phyloP scores from a whole-genome alignment of 2,797 vertebrate genomes.

The Pipistrellus pipistrellus region DNA sequence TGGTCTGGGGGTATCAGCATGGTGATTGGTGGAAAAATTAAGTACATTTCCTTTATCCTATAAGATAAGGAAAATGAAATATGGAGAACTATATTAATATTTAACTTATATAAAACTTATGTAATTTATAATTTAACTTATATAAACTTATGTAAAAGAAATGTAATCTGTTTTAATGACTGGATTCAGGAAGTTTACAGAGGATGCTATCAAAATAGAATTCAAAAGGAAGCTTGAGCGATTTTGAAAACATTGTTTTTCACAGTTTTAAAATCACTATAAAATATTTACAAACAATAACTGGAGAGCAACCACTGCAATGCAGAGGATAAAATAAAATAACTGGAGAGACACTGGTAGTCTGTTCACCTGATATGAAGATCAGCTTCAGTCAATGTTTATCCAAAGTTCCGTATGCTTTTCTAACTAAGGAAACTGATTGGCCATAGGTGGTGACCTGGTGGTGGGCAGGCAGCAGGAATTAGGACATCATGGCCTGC shows the following conservation, averaged over 20 bases:
- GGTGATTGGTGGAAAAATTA: background rate
- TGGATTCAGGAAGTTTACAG: background rate
- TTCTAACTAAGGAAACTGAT: background rate
- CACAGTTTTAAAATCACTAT: background rate
- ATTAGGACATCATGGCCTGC: background rate
- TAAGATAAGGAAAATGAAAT: background rate
- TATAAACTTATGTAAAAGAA: constrained; percentile 2
- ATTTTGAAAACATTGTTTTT: constrained; percentile 9
- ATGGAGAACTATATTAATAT: background rate
- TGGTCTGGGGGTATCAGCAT: rapidly evolving
- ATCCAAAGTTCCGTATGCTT: background rate
- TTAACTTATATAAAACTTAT: constrained; percentile 24
- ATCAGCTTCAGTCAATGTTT: constrained; percentile 9
- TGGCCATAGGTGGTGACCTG: background rate
- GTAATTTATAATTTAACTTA: background rate
- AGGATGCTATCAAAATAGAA: background rate
- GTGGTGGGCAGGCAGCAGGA: background rate
- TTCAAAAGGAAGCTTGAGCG: background rate
- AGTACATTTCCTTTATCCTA: background rate
- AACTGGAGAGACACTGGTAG: background rate
- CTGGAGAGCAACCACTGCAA: too few relatives aligned
- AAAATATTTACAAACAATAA: constrained; percentile 12
- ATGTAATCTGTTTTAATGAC: background rate
- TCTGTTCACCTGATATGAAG: background rate
- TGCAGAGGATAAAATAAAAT: too few relatives aligned